Base-by-base conservation (phyloP, 2,888 invertebrate genomes). In the Apodemia mormo region DNA sequence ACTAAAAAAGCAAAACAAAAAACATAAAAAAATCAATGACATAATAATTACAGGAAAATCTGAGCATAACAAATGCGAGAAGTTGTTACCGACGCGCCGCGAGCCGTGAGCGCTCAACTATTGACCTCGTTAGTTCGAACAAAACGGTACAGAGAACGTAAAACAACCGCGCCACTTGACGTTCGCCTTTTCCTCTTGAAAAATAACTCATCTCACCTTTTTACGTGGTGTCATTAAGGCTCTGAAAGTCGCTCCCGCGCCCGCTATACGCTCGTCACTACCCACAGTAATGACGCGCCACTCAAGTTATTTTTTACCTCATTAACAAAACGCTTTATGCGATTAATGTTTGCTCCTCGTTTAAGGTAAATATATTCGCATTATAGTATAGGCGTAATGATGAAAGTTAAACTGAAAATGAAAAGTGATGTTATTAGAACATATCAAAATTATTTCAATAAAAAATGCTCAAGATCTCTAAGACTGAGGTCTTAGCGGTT, bases 171-270 rank as follows among this genome's bases (percentile, higher is more conserved):
- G 79, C 81, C 86, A 89, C 89, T 91, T 84, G 83, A 84, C 88
- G 90, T 86, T 87, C 84, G 91, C 92, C 91, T 92, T 92, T 92
- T 93, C 87, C 90, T 88, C 92, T 92, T 89, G 85, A 91, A 92
- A 54, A 90, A 90, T 90, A 92, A 91, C 92, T 92, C 92, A 92
- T 92, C 92, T 87, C 90, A 86, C 82, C 87, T 87, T 89, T 89
- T 89, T 89, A 87, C 85, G 86, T 87, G 90, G 88, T 91, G 89
- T 91, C 91, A 92, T 91, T 92, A 92, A 90, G 90, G 84, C 86
- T 89, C 88, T 87, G 76, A 75, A 75, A 79, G 78, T n/a, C 71
- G 67, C 68, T n/a, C 52, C 68, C 43, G 70, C 68, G 37, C 73
- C 65, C 58, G 64, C 75, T 77, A 76, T 83, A 83, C 65, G 61